Conservation (phyloP, 2,797 vertebrate species). For the Alfaro cultratus region DNA sequence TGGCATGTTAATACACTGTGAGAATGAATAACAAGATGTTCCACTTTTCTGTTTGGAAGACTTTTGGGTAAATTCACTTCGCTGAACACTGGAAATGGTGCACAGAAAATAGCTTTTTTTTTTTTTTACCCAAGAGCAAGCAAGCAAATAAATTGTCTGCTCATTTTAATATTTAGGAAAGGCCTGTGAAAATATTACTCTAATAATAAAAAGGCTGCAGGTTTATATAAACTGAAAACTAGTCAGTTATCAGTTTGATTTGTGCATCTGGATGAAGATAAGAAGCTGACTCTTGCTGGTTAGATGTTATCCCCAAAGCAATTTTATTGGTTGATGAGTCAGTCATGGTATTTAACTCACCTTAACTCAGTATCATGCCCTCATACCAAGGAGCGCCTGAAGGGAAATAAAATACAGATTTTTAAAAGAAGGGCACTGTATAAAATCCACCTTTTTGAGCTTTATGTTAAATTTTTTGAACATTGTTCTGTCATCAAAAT, state of each 20-base stretch:
- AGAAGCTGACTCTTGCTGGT: constrained; percentile 38
- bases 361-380: no score
- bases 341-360: constrained; percentile 43
- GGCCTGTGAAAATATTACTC: constrained; percentile 30
- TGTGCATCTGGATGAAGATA: constrained; percentile 35
- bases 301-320: constrained; percentile 40
- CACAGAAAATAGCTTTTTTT: constrained; percentile 43
- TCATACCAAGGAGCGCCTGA: not conserved
- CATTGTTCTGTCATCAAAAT: no score
- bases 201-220: constrained; percentile 28
- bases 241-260: constrained; percentile 22
- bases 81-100: constrained; percentile 41
- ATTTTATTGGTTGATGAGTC: constrained; percentile 50
- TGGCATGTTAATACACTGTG: constrained; percentile 67
- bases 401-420: not conserved
- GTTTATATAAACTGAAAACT: constrained; percentile 19
- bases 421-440: not conserved
- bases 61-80: constrained; percentile 49
- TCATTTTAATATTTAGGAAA: constrained; percentile 19
- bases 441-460: no score
- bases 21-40: constrained; percentile 62
- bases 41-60: constrained; percentile 41
- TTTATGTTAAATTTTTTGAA: no score
- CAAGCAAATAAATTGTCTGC: constrained; percentile 39
- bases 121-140: constrained; percentile 13